These are phyloP conservation scores for Micrasema longulum DNA, from an alignment of 1,140 invertebrate species.

Conservation along the genomic window DNA sequence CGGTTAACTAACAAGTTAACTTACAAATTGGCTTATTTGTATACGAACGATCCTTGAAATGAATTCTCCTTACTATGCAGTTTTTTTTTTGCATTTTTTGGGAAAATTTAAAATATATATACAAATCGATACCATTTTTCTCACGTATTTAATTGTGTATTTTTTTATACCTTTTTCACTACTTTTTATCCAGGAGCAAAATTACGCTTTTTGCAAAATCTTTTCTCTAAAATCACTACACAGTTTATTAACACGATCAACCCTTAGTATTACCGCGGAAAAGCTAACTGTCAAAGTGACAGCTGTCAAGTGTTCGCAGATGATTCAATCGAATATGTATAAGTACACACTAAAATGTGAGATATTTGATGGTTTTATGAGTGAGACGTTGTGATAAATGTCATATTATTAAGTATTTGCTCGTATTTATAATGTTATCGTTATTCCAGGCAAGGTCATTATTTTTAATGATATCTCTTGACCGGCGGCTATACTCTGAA, in stretches of 20 bases:
- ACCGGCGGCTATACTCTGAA: slow-evolving; percentile 17
- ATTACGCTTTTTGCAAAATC: no score
- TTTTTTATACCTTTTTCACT: background rate
- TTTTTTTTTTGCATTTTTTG: no score
- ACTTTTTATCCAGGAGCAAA: no score
- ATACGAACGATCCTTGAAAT: no score
- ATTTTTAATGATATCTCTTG: slow-evolving; percentile 29
- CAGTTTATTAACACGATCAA: background rate
- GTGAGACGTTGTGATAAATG: slow-evolving; percentile 24
- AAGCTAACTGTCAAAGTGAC: background rate
- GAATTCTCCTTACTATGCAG: no score
- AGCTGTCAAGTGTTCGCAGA: background rate
- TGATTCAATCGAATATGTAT: background rate
- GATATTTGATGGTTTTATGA: background rate
- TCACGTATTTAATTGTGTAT: no score
- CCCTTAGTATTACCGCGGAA: background rate
- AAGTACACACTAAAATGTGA: background rate
- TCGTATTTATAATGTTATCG: slow-evolving; percentile 42
- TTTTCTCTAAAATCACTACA: no score
- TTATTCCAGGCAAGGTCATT: slow-evolving; percentile 29
- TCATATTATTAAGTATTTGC: slow-evolving; percentile 24
- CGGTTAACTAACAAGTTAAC: slow-evolving; percentile 13
- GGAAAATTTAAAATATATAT: no score
- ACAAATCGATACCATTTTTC: background rate
- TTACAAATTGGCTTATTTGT: background rate